These are phyloP conservation scores for Scaptomyza pallida DNA, from an alignment of 1,140 invertebrate genomes.

Conservation along the genomic window DNA sequence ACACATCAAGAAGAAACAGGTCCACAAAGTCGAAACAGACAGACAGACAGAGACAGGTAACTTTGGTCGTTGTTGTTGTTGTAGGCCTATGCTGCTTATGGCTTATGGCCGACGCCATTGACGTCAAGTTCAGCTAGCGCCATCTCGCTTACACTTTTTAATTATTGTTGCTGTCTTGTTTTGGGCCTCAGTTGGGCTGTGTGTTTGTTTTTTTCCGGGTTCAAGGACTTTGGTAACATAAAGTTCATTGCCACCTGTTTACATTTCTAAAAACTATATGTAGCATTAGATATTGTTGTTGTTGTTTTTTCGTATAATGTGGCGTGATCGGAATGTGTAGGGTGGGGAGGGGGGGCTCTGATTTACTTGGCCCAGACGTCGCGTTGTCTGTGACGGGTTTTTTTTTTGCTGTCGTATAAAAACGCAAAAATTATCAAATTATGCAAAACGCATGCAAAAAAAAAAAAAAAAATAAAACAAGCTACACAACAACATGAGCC, in stretches of 20 bases:
- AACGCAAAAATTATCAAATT: conserved; percentile 62
- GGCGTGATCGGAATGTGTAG: conserved; percentile 45
- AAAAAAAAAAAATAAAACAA: background rate
- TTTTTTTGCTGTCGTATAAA: conserved; percentile 27
- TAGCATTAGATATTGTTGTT: conserved; percentile 46
- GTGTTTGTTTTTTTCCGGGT: conserved; percentile 50
- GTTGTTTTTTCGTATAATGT: conserved; percentile 12
- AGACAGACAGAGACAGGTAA: conserved; percentile 28
- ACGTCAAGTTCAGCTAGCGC: conserved; percentile 69
- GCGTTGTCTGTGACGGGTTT: conserved; percentile 42
- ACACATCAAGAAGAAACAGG: conserved; percentile 16
- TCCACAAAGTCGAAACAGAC: conserved; percentile 11
- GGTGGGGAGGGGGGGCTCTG: background rate
- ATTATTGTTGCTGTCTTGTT: conserved; percentile 10
- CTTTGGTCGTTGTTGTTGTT: conserved; percentile 13
- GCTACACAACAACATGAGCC: conserved; percentile 33
- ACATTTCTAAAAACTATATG: conserved; percentile 63
- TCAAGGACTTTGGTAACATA: conserved; percentile 73
- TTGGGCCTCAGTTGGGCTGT: conserved; percentile 3
- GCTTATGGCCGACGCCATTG: conserved; percentile 45
- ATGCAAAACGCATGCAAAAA: conserved; percentile 54
- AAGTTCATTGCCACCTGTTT: conserved; percentile 80
- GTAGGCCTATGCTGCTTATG: conserved; percentile 45
- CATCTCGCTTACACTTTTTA: conserved; percentile 19
- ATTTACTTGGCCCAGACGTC: conserved; percentile 27